Evolutionary conservation across 37 sponge, comb jelly and placozoan genomes (phyloP), one percentile per base, ranked within the genome.

Genomic region (Crambe crambe): DNA sequence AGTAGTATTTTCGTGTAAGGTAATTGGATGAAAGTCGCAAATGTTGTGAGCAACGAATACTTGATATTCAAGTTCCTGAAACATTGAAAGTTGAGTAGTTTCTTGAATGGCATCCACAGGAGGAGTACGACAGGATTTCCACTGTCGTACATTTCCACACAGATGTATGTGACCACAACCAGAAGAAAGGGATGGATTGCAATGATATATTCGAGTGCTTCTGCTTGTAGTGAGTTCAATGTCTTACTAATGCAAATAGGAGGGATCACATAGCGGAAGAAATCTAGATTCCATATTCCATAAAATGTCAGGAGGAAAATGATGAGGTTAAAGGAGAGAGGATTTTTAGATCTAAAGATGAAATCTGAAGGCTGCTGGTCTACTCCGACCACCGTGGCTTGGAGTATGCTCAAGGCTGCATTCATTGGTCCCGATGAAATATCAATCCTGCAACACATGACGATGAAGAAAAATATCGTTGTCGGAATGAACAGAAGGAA

Each of bases 221-320:
- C 12, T 15, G 12, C 51, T 12, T 47, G 51, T 15, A 15, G 51
- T 47, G 51, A 6, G 12, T 6, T 47, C 12, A 47, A 12, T 6
- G 6, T 12, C 6, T 6, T 6, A n/a, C n/a, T n/a, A 47, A 47
- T 6, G 12, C 51, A 47, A 12, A 47, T 15, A 12, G 51, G 51
- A 47, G 10, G 6, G 12, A 47, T 47, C 5, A 37, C 15, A 10
- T 34, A 68, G 27, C 68, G 68, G 20, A 29, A 29, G 31, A 68
- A 36, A 68, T 68, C 68, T 35, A 68, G 20, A 35, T 68, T 68
- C 68, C 68, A 68, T 18, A 68, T 35, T 73, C 34, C 1, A 54
- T 43, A 26, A 54, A 73, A 8, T 27, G n/a, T 25, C 29, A 56
- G 18, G 30, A 26, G 57, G 44, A 73, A 5, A 56, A 47, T 27